Percentiles rank a stretch among this genome's conserved stretches.
Evolutionary conservation across 2,797 vertebrate genomes (phyloP).

Genomic region (Protonibea diacanthus): DNA sequence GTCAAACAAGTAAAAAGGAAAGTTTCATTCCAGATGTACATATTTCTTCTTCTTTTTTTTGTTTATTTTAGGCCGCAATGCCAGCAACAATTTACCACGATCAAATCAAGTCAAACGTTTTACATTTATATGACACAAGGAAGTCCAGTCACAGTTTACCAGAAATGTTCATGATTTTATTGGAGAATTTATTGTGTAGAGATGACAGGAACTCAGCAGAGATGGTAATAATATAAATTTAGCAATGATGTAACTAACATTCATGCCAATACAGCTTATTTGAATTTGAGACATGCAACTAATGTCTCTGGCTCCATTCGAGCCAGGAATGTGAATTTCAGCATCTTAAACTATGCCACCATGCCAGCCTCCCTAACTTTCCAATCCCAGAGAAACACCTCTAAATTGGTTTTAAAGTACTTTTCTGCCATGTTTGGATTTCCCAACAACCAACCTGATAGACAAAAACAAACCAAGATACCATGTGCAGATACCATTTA

Average conservation of each 20-base stretch:
- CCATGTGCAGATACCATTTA: not conserved
- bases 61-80: constrained; percentile 28
- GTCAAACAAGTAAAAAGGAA: constrained; percentile 55
- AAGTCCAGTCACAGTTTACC: constrained; percentile 5
- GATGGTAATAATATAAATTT: not conserved
- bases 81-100: constrained; percentile 21
- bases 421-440: not conserved
- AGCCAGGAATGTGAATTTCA: not conserved
- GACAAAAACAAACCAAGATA: not conserved
- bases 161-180: not conserved
- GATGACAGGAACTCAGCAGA: not conserved
- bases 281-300: not conserved
- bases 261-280: not conserved
- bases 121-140: constrained; percentile 3
- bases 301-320: not conserved
- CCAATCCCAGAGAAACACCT: not conserved
- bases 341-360: not conserved
- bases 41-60: constrained; percentile 33
- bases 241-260: not conserved
- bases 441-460: not conserved
- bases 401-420: not conserved
- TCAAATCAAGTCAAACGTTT: constrained; percentile 25
- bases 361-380: not conserved
- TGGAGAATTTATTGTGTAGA: not conserved
- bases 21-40: constrained; percentile 44